Evolutionary conservation across 2,113 vertebrate species (phyloP).

Genomic region (Meriones unguiculatus): DNA sequence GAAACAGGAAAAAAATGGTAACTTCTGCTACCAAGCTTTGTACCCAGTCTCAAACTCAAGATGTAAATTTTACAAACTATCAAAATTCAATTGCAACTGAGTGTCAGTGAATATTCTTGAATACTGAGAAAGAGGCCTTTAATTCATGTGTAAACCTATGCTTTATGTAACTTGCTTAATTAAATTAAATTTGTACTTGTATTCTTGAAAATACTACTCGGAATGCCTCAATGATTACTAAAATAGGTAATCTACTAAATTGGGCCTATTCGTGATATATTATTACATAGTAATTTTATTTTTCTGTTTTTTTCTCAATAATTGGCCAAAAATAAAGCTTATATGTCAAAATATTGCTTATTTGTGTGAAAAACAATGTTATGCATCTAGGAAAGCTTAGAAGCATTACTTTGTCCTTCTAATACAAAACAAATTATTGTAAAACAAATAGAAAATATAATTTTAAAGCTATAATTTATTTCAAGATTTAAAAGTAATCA

Average conservation of each 20-base stretch:
- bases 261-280: conserved; percentile 2
- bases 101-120: conserved; percentile 8
- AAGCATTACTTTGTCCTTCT: conserved; percentile 37
- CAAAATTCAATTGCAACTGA: conserved; percentile 1
- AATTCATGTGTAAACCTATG: conserved; percentile 27
- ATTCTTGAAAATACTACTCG: conserved; percentile 12
- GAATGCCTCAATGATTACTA: conserved; percentile 41
- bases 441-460: conserved; percentile 45
- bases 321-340: conserved; percentile 37
- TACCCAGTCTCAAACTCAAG: conserved; percentile 25
- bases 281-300: conserved; percentile 4
- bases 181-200: conserved; percentile 42
- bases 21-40: background rate
- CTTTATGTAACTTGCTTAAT: conserved; percentile 8
- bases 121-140: conserved; percentile 30
- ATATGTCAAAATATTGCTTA: background rate
- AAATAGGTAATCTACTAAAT: conserved; percentile 40
- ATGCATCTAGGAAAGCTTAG: background rate
- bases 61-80: background rate
- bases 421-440: conserved; percentile 1
- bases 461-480: conserved; percentile 48
- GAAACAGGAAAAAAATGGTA: conserved; percentile 42
- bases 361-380: conserved; percentile 19
- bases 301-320: background rate
- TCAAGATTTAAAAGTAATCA: conserved; percentile 38